Evolutionary conservation across 2,113 vertebrate species (phyloP).

Genomic region (Furnarius figulus): DNA sequence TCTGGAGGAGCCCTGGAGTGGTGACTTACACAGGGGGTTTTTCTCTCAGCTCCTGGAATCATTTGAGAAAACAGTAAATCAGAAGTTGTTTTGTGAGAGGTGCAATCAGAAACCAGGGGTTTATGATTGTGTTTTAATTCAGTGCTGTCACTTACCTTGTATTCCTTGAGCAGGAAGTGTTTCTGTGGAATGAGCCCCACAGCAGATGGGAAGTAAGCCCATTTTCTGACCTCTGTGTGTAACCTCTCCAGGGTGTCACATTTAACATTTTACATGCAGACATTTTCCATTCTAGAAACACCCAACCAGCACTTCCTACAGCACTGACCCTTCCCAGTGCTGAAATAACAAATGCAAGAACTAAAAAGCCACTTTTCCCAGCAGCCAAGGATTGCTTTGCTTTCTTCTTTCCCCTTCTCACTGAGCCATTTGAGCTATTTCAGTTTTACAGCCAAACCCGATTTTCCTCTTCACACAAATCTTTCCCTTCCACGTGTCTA

Average conservation of each 20-base stretch:
- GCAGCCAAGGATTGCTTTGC: not conserved
- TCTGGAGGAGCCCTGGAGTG: not conserved
- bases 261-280: not conserved
- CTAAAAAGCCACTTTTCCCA: not conserved
- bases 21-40: not conserved
- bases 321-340: not conserved
- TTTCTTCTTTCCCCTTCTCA: not conserved
- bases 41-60: not conserved
- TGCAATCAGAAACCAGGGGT: not conserved
- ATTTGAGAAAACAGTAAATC: not conserved
- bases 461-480: too few species aligned
- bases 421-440: not conserved
- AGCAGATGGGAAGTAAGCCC: not conserved
- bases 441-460: not conserved
- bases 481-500: not conserved
- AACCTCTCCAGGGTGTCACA: not conserved
- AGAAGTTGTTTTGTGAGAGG: not conserved
- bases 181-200: not conserved
- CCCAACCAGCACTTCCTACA: accelerated
- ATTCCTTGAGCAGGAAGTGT: not conserved
- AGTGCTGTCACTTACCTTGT: not conserved
- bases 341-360: not conserved
- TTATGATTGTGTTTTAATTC: not conserved
- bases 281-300: not conserved
- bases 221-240: not conserved